phyloP scores from a whole-genome alignment of 2,797 vertebrate species.

The Cyclura pinguis region DNA sequence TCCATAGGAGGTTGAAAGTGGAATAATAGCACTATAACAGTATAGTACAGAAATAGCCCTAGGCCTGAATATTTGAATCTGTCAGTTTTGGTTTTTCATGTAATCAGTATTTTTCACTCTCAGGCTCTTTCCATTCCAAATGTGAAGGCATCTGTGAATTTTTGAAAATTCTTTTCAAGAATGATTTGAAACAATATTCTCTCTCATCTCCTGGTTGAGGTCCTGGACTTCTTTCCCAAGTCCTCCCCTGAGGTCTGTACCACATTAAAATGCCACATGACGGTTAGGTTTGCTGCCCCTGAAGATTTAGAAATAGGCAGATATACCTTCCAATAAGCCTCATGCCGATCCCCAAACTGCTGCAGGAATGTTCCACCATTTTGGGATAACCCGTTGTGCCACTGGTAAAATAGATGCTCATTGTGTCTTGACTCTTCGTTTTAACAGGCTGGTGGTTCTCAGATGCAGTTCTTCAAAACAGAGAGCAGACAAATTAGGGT shows the following conservation, averaged over 20 bases:
- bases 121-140: neutral
- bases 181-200: neutral
- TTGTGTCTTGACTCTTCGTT: slow-evolving; percentile 80
- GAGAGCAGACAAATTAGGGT: neutral
- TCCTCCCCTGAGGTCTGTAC: neutral
- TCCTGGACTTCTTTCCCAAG: neutral
- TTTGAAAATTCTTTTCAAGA: neutral
- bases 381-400: slow-evolving; percentile 86
- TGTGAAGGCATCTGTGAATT: neutral
- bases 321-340: slow-evolving; percentile 76
- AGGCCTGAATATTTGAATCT: neutral
- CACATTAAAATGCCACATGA: neutral
- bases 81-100: too few species aligned
- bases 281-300: neutral
- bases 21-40: too few species aligned
- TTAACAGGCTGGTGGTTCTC: slow-evolving; percentile 78
- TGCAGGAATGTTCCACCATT: slow-evolving; percentile 84
- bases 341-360: slow-evolving; percentile 80
- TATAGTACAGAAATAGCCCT: too few species aligned
- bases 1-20: too few species aligned
- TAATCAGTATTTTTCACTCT: neutral
- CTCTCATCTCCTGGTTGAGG: neutral
- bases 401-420: slow-evolving; percentile 87
- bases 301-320: neutral
- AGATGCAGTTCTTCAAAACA: slow-evolving; percentile 72